Evolutionary conservation across 2,888 invertebrate genomes (phyloP).

Genomic region (Hirtodrosophila confusa): DNA sequence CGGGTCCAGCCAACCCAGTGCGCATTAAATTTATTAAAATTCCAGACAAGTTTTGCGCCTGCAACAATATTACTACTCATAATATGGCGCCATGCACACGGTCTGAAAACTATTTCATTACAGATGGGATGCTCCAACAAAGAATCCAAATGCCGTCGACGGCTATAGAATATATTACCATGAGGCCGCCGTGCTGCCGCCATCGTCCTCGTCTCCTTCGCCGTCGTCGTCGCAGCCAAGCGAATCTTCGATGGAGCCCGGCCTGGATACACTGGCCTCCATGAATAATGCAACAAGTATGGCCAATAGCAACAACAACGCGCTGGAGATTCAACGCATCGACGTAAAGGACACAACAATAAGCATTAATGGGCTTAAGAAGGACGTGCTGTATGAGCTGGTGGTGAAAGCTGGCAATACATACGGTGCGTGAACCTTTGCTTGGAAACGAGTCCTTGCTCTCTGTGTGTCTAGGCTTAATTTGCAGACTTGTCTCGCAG

Average conservation of each 20-base stretch:
- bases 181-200: constrained; percentile 85
- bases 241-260: constrained; percentile 54
- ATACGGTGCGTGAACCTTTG: constrained; percentile 85
- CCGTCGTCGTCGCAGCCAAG: constrained; percentile 38
- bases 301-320: constrained; percentile 44
- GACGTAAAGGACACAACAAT: constrained; percentile 90
- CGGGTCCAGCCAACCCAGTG: constrained; percentile 6
- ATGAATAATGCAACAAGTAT: constrained; percentile 82
- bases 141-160: constrained; percentile 93
- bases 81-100: constrained; percentile 69
- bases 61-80: constrained; percentile 79
- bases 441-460: constrained; percentile 5
- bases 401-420: constrained; percentile 93
- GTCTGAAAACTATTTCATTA: constrained; percentile 76
- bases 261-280: constrained; percentile 53
- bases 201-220: constrained; percentile 44
- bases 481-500: constrained; percentile 81
- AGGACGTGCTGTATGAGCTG: constrained; percentile 91
- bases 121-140: constrained; percentile 91
- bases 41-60: constrained; percentile 76
- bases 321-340: constrained; percentile 87
- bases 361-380: constrained; percentile 89
- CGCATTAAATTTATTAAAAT: constrained; percentile 78
- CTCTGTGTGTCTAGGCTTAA: constrained; percentile 40
- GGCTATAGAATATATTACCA: constrained; percentile 93